Base-by-base conservation (phyloP, 2,113 vertebrate genomes). In the Erythrocercus mccallii region DNA sequence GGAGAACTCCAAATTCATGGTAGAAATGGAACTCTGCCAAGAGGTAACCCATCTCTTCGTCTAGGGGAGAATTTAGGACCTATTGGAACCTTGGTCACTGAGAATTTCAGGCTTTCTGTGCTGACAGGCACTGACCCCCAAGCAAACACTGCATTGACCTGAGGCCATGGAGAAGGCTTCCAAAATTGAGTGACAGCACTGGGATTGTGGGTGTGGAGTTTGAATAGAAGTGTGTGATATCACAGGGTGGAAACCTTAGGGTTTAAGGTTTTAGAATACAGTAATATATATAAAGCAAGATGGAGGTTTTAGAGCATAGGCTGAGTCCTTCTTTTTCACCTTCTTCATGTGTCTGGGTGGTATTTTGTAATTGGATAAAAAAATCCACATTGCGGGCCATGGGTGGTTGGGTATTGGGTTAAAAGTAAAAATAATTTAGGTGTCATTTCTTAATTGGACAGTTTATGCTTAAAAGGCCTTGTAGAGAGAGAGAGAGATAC, bases 321-420 rank as follows among this genome's bases (percentile, higher is more conserved):
- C 21, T 6, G 12, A n/a, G 33, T 57, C 8, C 20, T n/a, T 23
- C 33, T n/a, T 10, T 57, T 57, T n/a, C 31, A 56, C 54, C 33
- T 57, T n/a, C 54, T 5, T n/a, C 56, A 5, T 56, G 53, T 30
- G 31, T 56, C 7, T 56, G 30, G 21, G 9, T n/a, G 33, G 9
- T 15, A 6, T 57, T 57, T 23, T 57, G 21, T 23, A 57, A 15
- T 10, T n/a, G 33, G 20, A 10, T 23, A 57, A 21, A 23, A n/a
- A n/a, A 57, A 5, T 57, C 56, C 3, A 1, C 33, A n/a, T 57
- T 57, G 56, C 1, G 3, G 56, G 13, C 21, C 9, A 15, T 1
- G 4, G 33, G 20, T n/a, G 20, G 5, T 56, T 56, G 31, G 19
- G 9, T 56, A 22, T n/a, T 57, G 33, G 33, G 54, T 23, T 57